Percentiles rank a stretch among this genome's conserved stretches.
Conservation (phyloP, 2,888 invertebrate genomes). For the Cryptosula pallasiana region DNA sequence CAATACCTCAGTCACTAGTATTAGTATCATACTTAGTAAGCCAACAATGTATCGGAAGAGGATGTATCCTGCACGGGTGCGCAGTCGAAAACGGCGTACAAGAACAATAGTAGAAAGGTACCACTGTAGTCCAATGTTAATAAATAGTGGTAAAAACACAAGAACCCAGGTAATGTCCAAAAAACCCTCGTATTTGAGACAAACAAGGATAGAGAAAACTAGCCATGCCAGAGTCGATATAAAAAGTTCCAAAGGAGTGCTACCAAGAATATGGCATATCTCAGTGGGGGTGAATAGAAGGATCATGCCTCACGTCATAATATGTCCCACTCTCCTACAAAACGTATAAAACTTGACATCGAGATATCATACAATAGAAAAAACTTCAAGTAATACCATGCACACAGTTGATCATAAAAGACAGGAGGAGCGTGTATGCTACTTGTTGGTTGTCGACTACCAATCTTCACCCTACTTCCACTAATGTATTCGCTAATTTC, state of each 20-base stretch:
- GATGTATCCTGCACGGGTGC: background rate
- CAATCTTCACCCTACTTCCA: no score
- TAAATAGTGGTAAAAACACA: constrained; percentile 8
- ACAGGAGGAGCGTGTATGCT: no score
- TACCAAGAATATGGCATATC: constrained; percentile 1
- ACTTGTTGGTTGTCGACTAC: no score
- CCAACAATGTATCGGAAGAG: background rate
- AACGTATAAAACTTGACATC: no score
- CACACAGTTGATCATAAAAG: no score
- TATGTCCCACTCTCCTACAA: no score
- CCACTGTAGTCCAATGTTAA: constrained; percentile 10
- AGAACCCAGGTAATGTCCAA: background rate
- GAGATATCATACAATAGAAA: no score
- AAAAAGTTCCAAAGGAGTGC: background rate
- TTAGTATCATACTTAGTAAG: background rate
- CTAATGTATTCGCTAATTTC: no score
- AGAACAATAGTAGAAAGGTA: constrained; percentile 7
- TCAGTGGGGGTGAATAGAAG: background rate
- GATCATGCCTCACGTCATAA: background rate
- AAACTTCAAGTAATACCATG: no score
- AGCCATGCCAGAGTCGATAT: background rate
- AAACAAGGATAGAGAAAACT: background rate
- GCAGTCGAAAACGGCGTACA: background rate
- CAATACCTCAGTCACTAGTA: background rate
- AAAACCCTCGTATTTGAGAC: background rate